Evolutionary conservation across 92 coral and sea anemone genomes (phyloP), one percentile per base, ranked within the genome.

Genomic region (Anthopleura xanthogrammica): DNA sequence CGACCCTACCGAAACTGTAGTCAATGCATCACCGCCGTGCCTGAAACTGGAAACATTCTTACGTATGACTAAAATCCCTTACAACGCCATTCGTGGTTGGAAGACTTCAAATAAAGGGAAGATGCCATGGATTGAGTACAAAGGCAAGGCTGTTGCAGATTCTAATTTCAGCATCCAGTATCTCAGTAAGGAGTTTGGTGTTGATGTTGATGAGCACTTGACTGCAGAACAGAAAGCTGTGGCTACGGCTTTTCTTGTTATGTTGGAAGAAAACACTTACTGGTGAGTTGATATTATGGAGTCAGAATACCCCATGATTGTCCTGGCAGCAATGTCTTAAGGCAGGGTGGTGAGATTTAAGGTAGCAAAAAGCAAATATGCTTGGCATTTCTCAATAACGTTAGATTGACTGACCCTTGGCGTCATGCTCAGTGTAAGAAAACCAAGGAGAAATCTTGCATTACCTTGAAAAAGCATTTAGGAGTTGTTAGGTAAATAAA

Each of bases 181-280:
- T 78, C 92, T 95, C 2, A 93, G 54, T 88, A 95, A 93, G 77
- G 97, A 93, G 79, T 93, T 93, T 48, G 85, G 75, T 19, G 90
- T 93, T 23, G 93, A 93, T 54, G 60, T 89, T 60, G 92, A 91
- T 55, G 86, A 89, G n/a, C 93, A 93, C 50, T 90, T 95, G 71
- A 83, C 57, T 46, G 66, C 75, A 19, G 83, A 77, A 36, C 90
- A 95, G 55, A 85, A 86, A 58, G 97, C 97, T 50, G 80, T 84
- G 22, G 97, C 93, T 24, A 92, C 90, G 85, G 88, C 89, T 73
- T 55, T 93, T 24, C 94, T 85, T 12, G 90, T 92, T 4, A 95
- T 91, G 97, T 82, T 95, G 80, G 98, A 95, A 68, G 97, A 95
- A 52, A 95, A 92, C 85, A 93, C 97, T 8, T 89, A 93, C 56